Conservation (phyloP, 2,113 vertebrate genomes). For the Ceratotherium simum region DNA sequence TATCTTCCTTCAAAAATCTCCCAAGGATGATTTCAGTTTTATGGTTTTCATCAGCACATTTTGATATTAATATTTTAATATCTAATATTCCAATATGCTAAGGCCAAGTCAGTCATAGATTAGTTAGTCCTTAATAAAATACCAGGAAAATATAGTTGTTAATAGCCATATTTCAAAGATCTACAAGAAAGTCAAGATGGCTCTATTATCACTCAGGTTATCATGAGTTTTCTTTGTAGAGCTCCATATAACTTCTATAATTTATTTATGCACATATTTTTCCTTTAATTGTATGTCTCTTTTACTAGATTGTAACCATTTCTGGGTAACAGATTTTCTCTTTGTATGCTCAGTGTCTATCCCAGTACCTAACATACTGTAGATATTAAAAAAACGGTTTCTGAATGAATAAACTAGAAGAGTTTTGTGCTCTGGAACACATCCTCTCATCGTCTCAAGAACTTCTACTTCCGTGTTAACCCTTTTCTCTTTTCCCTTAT, state of each 20-base stretch:
- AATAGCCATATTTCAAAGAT: neutral
- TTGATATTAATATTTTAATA: slow-evolving; percentile 49
- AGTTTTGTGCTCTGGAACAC: neutral
- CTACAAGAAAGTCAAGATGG: neutral
- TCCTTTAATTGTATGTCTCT: neutral
- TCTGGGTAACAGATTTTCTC: neutral
- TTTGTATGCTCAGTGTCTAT: neutral
- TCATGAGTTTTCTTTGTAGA: neutral
- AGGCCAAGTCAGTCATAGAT: neutral
- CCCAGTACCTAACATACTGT: neutral
- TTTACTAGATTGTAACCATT: neutral
- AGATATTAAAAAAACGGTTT: neutral
- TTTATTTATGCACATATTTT: neutral
- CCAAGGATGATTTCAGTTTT: neutral
- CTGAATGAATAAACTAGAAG: neutral
- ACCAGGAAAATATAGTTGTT: neutral
- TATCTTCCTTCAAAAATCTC: neutral
- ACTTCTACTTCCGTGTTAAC: neutral
- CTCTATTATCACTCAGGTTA: neutral
- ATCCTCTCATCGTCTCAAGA: neutral
- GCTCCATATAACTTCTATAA: neutral
- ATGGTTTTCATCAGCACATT: slow-evolving; percentile 17
- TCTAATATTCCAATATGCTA: neutral
- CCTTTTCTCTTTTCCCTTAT: neutral
- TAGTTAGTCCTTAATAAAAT: slow-evolving; percentile 20